Base-by-base conservation (phyloP, 2,888 invertebrate genomes). In the Myopa testacea region DNA sequence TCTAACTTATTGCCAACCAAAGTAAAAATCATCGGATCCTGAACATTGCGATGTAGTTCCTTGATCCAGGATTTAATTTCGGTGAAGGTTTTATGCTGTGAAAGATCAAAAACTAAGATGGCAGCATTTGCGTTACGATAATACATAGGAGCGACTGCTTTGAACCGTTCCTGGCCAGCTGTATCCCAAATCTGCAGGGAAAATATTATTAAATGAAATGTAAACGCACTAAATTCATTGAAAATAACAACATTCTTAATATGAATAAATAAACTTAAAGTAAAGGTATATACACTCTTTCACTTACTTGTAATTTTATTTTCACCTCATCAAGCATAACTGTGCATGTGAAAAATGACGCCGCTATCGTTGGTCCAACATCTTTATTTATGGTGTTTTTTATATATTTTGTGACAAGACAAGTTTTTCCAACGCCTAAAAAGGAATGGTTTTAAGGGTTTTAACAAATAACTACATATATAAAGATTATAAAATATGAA, bases 141-240 rank as follows among this genome's bases (percentile, higher is more conserved):
- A 88, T 97, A 98, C 96, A 97, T 96, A 8, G 98, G 97, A 0
- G 96, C 96, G 94, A 98, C 97, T 0, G 97, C 94, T 79, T 95
- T 92, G 88, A 96, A 98, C 6, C 88, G 86, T 83, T 90, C 89
- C 82, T 88, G 88, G 0, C 89, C 89, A 58, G 89, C 89, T n/a
- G 88, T 90, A 81, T 90, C 88, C 89, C 89, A 89, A 75, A 89
- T 87, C 89, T 89, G 80, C 2, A 86, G 83, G 68, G 73, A 62
- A 26, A 26, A 26, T 62, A 26, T 65, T 73, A 10, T 6, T 26
- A 26, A 26, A 26, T 73, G 52, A 67, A 68, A 12, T 60, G 1
- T 55, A 60, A 60, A 80, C 5, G 37, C n/a, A 67, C 62, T 68
- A 62, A 69, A 50, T 69, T 40, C 19, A 73, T 37, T 12, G n/a